Base-by-base conservation (phyloP, 2,113 vertebrate genomes). In the Theristicus caerulescens region DNA sequence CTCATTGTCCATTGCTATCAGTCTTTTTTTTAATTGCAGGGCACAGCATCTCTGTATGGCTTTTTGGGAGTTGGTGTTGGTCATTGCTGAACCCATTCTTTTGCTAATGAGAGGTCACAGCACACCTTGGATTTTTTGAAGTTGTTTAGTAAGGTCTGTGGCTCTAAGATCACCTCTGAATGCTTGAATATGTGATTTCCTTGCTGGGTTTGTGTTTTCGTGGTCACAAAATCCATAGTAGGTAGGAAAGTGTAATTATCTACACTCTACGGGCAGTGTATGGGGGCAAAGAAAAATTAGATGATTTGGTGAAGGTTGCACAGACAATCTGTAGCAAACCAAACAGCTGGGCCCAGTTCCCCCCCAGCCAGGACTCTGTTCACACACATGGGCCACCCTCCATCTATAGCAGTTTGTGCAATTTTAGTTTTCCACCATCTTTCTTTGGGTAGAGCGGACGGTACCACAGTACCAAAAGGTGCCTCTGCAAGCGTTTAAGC, bases 341-440 rank as follows among this genome's bases (percentile, higher is more conserved):
- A 13, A 42, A 16, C 3, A 44, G 58, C 55, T 67, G 36, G 34
- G 12, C 40, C 34, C 58, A 10, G 36, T 1, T 88, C 8, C 38
- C 20, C 9, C 40, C 9, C 9, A 25, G 32, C 17, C 61, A 38
- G 24, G 21, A 22, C 19, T 49, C 7, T 0, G 36, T 6, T 85
- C 61, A 31, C 16, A 29, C 17, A 11, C 7, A 0, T 18, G 54
- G 44, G n/a, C 42, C 46, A 82, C 51, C 9, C n/a, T 79, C 32
- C 4, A 3, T 25, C 24, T 21, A 3, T 4, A 58, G 25, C 3
- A 21, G 5, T 1, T 51, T 47, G 18, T 52, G 24, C 7, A 18
- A 6, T 71, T 88, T 64, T 4, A 9, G 3, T 52, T 79, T 59
- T 4, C 24, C 20, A 11, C 4, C 7, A 2, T 5, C 11, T 9